Percentiles rank a stretch among this genome's conserved stretches.
These are phyloP conservation scores for Pollenia angustigena DNA, from an alignment of 2,888 invertebrate genomes.

Conservation along the genomic window DNA sequence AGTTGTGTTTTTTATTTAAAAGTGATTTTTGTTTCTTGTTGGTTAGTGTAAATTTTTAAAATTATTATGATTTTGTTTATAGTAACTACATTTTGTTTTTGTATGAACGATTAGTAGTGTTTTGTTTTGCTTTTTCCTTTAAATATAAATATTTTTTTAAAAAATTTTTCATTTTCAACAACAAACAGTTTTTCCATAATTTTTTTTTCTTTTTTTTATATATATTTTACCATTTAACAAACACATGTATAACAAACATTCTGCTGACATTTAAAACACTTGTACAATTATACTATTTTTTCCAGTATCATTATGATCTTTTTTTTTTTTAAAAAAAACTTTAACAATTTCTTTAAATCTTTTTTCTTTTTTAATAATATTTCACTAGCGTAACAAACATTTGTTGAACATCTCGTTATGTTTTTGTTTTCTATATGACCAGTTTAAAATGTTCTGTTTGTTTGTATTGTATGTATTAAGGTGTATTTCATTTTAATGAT, in stretches of 20 bases:
- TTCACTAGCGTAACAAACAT: slow-evolving; percentile 56
- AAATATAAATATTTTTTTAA: slow-evolving; percentile 29
- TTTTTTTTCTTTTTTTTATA: slow-evolving; percentile 37
- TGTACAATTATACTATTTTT: slow-evolving; percentile 63
- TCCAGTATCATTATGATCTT: slow-evolving; percentile 20
- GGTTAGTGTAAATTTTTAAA: slow-evolving; percentile 78
- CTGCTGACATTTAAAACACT: slow-evolving; percentile 72
- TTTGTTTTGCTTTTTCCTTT: slow-evolving; percentile 12
- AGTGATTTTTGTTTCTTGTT: slow-evolving; percentile 64
- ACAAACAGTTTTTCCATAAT: slow-evolving; percentile 54
- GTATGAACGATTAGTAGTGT: slow-evolving; percentile 57
- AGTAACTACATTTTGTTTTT: slow-evolving; percentile 67
- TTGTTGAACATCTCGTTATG: slow-evolving; percentile 4
- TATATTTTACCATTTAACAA: slow-evolving; percentile 64
- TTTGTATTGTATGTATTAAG: slow-evolving; percentile 35
- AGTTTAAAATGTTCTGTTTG: slow-evolving; percentile 30
- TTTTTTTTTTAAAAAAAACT: slow-evolving; percentile 51
- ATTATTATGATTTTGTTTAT: slow-evolving; percentile 81
- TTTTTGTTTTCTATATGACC: slow-evolving; percentile 10
- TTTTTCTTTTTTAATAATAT: slow-evolving; percentile 27
- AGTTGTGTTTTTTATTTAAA: not conserved
- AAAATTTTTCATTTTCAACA: slow-evolving; percentile 55
- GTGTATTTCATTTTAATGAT: slow-evolving; percentile 10
- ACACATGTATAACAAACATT: slow-evolving; percentile 71
- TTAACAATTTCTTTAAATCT: slow-evolving; percentile 67